Evolutionary conservation across 2,888 invertebrate species (phyloP).

Genomic region (Encarsia formosa): DNA sequence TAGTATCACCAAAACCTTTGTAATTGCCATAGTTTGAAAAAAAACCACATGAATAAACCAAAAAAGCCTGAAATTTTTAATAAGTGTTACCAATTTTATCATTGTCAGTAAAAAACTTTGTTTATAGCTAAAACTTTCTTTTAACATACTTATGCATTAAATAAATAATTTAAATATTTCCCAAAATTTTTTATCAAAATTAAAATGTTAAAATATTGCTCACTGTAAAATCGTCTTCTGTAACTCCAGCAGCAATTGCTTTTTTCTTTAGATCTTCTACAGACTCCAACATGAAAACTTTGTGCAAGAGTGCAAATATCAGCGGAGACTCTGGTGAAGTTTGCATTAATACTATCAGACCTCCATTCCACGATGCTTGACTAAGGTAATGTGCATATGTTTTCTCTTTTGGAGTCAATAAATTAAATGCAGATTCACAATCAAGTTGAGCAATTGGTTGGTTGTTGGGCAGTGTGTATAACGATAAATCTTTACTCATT

Average conservation of each 20-base stretch:
- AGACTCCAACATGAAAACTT: slow-evolving; percentile 71
- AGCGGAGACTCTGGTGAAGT: slow-evolving; percentile 91
- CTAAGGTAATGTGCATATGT: slow-evolving; percentile 89
- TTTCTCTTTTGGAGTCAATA: slow-evolving; percentile 75
- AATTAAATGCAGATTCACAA: slow-evolving; percentile 79
- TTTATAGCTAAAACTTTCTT: no score
- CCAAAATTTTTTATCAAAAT: no score
- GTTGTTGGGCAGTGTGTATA: slow-evolving; percentile 58
- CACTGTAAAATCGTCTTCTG: slow-evolving; percentile 80
- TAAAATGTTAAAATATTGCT: no score
- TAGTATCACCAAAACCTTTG: slow-evolving; percentile 94
- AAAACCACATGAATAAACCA: slow-evolving; percentile 81
- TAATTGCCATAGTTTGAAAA: slow-evolving; percentile 90
- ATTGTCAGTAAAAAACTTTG: no score
- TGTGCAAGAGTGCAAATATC: slow-evolving; percentile 80
- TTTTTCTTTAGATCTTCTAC: slow-evolving; percentile 65
- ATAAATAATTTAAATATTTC: no score
- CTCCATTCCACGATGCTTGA: slow-evolving; percentile 86
- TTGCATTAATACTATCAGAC: slow-evolving; percentile 81
- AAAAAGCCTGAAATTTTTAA: slow-evolving; percentile 73
- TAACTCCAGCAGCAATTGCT: slow-evolving; percentile 61
- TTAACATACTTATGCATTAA: no score
- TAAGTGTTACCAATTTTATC: no score
- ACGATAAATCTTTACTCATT: slow-evolving; percentile 43
- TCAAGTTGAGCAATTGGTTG: slow-evolving; percentile 78